A percentile compares a stretch with the other conserved stretches of the same genome.
Conservation (phyloP, 1,140 invertebrate species). For the Drosophila simulans region DNA sequence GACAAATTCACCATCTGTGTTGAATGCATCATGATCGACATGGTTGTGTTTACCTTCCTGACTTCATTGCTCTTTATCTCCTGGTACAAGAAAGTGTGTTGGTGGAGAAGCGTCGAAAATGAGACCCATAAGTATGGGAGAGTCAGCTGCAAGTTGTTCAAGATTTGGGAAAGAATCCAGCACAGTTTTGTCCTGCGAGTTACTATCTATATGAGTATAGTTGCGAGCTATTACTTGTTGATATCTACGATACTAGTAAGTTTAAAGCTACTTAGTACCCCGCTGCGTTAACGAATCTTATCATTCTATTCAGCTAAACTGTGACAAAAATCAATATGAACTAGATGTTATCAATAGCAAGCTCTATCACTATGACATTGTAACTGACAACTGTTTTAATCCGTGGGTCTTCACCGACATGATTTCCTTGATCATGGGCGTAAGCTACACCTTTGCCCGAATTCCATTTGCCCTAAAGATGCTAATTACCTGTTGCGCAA, state of each 20-base stretch:
- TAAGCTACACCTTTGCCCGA: constrained; percentile 92
- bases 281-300: too few relatives aligned
- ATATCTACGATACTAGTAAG: constrained; percentile 88
- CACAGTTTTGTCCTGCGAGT: constrained; percentile 28
- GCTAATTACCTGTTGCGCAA: constrained; percentile 87
- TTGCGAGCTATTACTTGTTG: constrained; percentile 86
- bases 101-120: constrained; percentile 83
- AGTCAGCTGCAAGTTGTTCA: constrained; percentile 86
- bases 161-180: constrained; percentile 30
- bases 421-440: constrained; percentile 90
- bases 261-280: neutral
- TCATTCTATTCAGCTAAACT: constrained; percentile 22
- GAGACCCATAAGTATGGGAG: constrained; percentile 87
- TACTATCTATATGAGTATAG: constrained; percentile 51
- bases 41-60: constrained; percentile 34
- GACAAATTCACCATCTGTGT: neutral
- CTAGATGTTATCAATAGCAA: constrained; percentile 43
- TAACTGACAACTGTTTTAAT: constrained; percentile 84
- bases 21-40: neutral
- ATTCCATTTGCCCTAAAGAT: constrained; percentile 94
- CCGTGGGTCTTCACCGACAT: constrained; percentile 92
- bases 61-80: constrained; percentile 69
- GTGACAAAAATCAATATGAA: constrained; percentile 14
- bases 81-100: constrained; percentile 83
- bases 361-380: constrained; percentile 47